Percentiles rank a stretch among this genome's conserved stretches.
Evolutionary conservation across 2,113 vertebrate genomes (phyloP).

Genomic region (Chaenogobius annularis): DNA sequence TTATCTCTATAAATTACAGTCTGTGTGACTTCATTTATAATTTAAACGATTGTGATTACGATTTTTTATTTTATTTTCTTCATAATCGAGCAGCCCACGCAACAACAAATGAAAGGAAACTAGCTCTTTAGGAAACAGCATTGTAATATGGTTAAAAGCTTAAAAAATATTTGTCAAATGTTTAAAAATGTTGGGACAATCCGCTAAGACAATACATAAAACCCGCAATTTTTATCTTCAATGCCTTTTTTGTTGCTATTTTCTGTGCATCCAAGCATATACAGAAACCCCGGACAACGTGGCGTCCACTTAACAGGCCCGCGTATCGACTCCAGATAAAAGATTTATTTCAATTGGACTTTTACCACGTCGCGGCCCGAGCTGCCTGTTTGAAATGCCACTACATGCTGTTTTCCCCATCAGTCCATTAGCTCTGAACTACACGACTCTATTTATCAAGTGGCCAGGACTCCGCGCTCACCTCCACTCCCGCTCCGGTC

Average conservation of each 20-base stretch:
- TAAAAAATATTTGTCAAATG: too few species aligned
- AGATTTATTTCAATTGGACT: slow-evolving; percentile 28
- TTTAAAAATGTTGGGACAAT: too few species aligned
- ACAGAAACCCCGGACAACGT: not conserved
- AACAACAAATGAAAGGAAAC: too few species aligned
- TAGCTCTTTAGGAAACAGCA: too few species aligned
- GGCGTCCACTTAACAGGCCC: not conserved
- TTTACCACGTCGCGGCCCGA: slow-evolving; percentile 35
- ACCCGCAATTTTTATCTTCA: not conserved
- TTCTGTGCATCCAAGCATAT: not conserved
- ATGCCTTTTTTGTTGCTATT: too few species aligned
- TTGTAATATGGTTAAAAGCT: too few species aligned
- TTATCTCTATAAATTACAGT: too few species aligned
- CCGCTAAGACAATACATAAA: not conserved
- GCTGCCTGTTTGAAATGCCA: slow-evolving; percentile 44
- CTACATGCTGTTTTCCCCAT: slow-evolving; percentile 51
- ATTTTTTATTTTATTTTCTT: too few species aligned
- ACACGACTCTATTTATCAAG: slow-evolving; percentile 56
- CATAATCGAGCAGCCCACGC: too few species aligned
- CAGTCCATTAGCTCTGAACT: slow-evolving; percentile 49
- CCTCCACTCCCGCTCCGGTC: slow-evolving; percentile 80
- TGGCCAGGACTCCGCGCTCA: slow-evolving; percentile 65
- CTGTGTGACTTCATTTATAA: too few species aligned
- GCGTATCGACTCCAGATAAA: not conserved
- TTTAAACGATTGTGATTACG: too few species aligned